phyloP scores from a whole-genome alignment of 2,113 vertebrate species.

The Brevimyrus niger region DNA sequence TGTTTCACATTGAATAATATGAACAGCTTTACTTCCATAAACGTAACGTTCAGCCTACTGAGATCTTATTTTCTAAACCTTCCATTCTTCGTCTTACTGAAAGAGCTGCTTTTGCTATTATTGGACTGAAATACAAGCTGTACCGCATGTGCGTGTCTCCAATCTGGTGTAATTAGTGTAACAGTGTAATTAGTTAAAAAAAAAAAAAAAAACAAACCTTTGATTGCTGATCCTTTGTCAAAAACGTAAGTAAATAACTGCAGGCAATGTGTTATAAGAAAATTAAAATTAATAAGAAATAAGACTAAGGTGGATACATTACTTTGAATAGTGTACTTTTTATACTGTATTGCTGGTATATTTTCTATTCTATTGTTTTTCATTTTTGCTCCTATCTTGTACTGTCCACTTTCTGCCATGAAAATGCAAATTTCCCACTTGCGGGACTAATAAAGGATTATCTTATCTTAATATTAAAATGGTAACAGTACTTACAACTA shows the following conservation, averaged over 20 bases:
- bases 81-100: background rate
- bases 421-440: no score
- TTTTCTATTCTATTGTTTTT: no score
- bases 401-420: no score
- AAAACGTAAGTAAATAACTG: background rate
- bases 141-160: background rate
- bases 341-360: no score
- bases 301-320: background rate
- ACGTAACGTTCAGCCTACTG: background rate
- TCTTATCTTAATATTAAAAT: background rate
- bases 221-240: background rate
- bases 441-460: no score
- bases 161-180: background rate
- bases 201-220: background rate
- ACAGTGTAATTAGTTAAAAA: background rate
- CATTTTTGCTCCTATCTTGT: no score
- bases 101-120: background rate
- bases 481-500: background rate
- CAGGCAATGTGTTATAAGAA: background rate
- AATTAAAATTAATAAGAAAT: background rate
- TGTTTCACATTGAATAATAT: background rate
- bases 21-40: background rate
- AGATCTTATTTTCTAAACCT: background rate
- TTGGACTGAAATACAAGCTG: background rate
- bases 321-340: background rate